These are phyloP conservation scores for Leucophenga maculata DNA, from an alignment of 2,888 invertebrate species.

Conservation along the genomic window DNA sequence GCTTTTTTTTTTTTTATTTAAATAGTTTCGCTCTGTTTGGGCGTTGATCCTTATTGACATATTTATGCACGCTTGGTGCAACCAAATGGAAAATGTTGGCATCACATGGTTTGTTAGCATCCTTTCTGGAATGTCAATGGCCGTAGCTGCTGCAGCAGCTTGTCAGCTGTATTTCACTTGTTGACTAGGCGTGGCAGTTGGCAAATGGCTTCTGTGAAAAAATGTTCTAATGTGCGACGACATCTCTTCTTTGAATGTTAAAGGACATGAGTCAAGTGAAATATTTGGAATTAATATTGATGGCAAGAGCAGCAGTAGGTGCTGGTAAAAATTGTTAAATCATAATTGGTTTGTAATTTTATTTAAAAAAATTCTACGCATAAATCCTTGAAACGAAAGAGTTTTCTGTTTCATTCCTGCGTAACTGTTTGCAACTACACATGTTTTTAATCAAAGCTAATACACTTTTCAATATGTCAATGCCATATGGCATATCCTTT, in stretches of 20 bases:
- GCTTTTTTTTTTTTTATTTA: slow-evolving; percentile 22
- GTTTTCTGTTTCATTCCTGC: no score
- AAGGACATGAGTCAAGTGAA: no score
- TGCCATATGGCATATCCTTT: neutral
- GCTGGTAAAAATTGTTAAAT: no score
- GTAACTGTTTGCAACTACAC: neutral
- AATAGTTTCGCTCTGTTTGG: slow-evolving; percentile 24
- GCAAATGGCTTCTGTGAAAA: slow-evolving; percentile 34
- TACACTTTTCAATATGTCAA: neutral
- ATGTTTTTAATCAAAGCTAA: slow-evolving; percentile 8
- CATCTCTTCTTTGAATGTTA: no score
- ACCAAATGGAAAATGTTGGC: slow-evolving; percentile 47
- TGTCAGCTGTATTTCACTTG: neutral
- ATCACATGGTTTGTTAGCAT: slow-evolving; percentile 39
- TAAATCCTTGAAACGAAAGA: no score
- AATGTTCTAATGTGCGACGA: no score
- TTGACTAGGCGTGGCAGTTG: slow-evolving; percentile 34
- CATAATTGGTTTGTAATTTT: no score
- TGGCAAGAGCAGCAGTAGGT: no score
- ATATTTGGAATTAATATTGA: no score
- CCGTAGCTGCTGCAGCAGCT: neutral
- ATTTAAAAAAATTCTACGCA: no score
- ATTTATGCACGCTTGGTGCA: slow-evolving; percentile 59
- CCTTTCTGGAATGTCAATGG: neutral
- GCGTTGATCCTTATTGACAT: slow-evolving; percentile 58